These are phyloP conservation scores for Sphaerodactylus townsendi DNA, from an alignment of 2,113 vertebrate species.

Conservation along the genomic window DNA sequence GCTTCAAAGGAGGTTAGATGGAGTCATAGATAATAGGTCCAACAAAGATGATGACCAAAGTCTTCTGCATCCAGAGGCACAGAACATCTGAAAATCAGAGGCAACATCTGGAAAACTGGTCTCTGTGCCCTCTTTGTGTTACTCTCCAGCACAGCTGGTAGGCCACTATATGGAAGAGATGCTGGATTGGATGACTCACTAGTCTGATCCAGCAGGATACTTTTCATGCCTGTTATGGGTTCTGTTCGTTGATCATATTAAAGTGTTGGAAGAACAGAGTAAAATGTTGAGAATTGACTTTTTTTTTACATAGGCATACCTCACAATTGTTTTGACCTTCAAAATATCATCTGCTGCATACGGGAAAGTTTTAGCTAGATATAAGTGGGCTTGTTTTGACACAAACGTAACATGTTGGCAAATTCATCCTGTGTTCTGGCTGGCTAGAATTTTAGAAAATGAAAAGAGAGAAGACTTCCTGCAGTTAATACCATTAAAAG, in stretches of 20 bases:
- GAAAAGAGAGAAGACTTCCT: neutral
- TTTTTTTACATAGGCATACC: neutral
- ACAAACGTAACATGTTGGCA: neutral
- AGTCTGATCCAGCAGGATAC: no score
- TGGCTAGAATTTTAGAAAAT: neutral
- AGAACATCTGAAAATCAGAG: no score
- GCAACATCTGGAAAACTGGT: no score
- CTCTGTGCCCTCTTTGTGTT: no score
- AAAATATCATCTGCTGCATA: slow-evolving; percentile 34
- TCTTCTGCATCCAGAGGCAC: no score
- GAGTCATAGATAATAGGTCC: no score
- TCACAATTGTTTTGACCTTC: slow-evolving; percentile 41
- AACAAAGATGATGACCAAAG: no score
- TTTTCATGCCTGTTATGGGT: neutral
- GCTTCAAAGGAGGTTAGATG: no score
- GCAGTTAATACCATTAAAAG: neutral
- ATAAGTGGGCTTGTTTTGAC: neutral
- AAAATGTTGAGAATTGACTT: neutral
- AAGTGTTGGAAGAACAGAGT: neutral
- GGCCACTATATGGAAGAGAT: no score
- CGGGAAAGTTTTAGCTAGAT: neutral
- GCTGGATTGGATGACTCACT: no score
- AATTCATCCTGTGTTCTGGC: neutral
- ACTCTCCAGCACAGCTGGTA: no score
- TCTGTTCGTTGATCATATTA: neutral